Conservation (phyloP, 2,113 vertebrate genomes). For the Riparia riparia region DNA sequence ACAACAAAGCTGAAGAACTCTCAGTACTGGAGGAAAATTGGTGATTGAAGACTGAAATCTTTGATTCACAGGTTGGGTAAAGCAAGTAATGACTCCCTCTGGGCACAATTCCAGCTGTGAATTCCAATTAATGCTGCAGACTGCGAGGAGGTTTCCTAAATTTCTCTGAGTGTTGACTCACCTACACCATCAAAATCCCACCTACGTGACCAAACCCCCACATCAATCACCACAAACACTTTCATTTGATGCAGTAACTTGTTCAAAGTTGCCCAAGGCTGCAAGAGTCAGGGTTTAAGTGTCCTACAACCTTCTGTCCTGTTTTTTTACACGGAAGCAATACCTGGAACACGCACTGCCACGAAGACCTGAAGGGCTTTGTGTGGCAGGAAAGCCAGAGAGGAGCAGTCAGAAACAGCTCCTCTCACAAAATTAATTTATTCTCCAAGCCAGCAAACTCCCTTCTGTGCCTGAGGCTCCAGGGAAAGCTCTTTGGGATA, state of each 20-base stretch:
- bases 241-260: background rate
- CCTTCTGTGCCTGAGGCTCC: background rate
- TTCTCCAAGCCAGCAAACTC: background rate
- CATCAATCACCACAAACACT: background rate
- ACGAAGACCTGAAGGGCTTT: background rate
- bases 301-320: background rate
- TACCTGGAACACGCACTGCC: background rate
- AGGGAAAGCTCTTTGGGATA: background rate
- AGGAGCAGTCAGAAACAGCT: background rate
- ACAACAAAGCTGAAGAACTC: background rate
- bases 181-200: background rate
- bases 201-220: fast-evolving
- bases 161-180: background rate
- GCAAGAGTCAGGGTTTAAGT: background rate
- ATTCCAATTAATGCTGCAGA: fast-evolving
- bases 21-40: background rate
- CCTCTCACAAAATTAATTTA: background rate
- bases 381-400: background rate
- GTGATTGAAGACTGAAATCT: background rate
- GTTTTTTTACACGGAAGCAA: background rate
- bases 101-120: background rate
- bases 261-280: background rate
- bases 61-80: background rate
- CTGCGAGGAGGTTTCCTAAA: background rate
- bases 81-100: background rate